Conservation (phyloP, 2,113 vertebrate species). For the Grantiella picta region DNA sequence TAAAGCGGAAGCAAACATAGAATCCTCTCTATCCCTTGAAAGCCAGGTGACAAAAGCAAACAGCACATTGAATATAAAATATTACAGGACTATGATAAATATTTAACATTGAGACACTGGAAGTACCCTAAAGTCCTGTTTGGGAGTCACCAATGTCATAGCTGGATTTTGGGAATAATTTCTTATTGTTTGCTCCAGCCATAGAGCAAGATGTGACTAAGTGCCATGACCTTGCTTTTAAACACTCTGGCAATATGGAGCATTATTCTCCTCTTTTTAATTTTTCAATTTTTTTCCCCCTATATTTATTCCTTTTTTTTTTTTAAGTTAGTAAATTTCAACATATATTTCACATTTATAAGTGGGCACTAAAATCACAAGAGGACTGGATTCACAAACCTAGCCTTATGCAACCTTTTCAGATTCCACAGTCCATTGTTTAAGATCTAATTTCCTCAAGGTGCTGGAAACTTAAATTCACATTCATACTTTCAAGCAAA, state of each 20-base stretch:
- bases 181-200: neutral
- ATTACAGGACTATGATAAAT: neutral
- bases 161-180: neutral
- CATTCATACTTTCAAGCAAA: neutral
- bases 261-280: neutral
- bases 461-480: neutral
- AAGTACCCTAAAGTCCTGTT: neutral
- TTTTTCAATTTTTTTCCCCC: rapidly evolving
- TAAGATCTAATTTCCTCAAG: neutral
- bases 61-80: neutral
- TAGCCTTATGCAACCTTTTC: neutral
- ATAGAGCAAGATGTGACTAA: neutral
- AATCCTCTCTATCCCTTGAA: neutral
- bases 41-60: neutral
- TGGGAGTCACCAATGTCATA: neutral
- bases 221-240: neutral
- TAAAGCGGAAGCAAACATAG: neutral
- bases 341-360: neutral
- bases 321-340: neutral
- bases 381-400: neutral
- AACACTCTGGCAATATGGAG: neutral
- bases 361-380: neutral
- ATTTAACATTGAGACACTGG: neutral
- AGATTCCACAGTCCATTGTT: neutral
- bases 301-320: rapidly evolving